Evolutionary conservation across 2,888 invertebrate genomes (phyloP).

Genomic region (Euclidia mi): DNA sequence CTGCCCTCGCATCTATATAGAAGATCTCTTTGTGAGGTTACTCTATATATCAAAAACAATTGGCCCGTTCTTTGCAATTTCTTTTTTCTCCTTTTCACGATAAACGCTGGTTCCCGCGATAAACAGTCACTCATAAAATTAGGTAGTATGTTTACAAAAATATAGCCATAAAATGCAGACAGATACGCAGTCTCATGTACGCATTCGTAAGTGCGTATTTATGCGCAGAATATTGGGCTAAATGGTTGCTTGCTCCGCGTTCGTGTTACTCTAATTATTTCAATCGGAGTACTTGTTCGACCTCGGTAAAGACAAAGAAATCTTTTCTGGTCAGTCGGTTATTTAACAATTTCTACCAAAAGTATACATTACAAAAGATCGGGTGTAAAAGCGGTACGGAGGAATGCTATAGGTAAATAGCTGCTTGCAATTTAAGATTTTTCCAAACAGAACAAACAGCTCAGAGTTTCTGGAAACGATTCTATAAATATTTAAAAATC

Average conservation of each 20-base stretch:
- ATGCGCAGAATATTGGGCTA: constrained; percentile 43
- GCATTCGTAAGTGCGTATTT: constrained; percentile 31
- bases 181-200: constrained; percentile 27
- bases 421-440: constrained; percentile 53
- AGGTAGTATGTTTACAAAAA: constrained; percentile 39
- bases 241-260: constrained; percentile 39
- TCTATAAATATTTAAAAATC: constrained; percentile 72
- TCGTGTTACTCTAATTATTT: constrained; percentile 44
- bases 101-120: constrained; percentile 39
- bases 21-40: constrained; percentile 53
- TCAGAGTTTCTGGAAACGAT: constrained; percentile 64
- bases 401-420: constrained; percentile 34
- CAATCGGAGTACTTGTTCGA: constrained; percentile 40
- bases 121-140: constrained; percentile 49
- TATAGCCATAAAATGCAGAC: constrained; percentile 51
- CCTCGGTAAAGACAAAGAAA: constrained; percentile 26
- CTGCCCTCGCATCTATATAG: constrained; percentile 52
- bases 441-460: constrained; percentile 60
- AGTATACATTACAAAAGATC: constrained; percentile 17
- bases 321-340: constrained; percentile 41
- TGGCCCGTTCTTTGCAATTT: constrained; percentile 47
- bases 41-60: constrained; percentile 55
- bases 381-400: constrained; percentile 20
- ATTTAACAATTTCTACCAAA: too few relatives aligned
- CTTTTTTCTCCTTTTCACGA: constrained; percentile 29